Percentiles rank a stretch among this genome's conserved stretches.
phyloP scores from a whole-genome alignment of 37 sponge, comb jelly and placozoan species.

The Agelas oroides region DNA sequence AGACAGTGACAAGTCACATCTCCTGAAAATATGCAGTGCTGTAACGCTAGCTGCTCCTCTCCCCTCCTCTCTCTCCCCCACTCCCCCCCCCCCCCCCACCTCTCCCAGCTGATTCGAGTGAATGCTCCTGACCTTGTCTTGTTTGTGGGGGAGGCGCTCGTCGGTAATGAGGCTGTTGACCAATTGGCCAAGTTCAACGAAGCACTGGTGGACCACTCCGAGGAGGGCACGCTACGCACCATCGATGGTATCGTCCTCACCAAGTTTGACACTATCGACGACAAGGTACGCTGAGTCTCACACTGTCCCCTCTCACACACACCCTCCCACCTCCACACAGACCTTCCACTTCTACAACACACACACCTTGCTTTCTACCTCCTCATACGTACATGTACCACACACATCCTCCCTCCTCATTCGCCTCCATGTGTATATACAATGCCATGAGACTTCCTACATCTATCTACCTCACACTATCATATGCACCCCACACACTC shows the following conservation, averaged over 20 bases:
- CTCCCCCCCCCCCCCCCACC: constrained; percentile 2
- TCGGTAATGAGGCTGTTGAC: constrained; percentile 98
- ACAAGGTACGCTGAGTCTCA: constrained; percentile 85
- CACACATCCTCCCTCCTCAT: no score
- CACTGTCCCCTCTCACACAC: background rate
- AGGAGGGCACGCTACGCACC: constrained; percentile 55
- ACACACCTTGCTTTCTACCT: background rate
- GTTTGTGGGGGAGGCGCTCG: constrained; percentile 98
- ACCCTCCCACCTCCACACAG: background rate
- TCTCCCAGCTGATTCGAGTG: constrained; percentile 76
- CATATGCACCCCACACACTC: no score
- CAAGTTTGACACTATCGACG: constrained; percentile 98
- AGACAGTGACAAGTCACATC: no score
- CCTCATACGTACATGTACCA: no score
- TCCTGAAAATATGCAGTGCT: no score
- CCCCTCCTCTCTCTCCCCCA: background rate
- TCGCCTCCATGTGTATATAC: no score
- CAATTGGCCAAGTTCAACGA: constrained; percentile 95
- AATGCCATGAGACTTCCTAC: no score
- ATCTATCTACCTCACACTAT: no score
- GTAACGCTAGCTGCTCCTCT: background rate
- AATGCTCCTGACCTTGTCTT: constrained; percentile 92
- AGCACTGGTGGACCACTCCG: constrained; percentile 85
- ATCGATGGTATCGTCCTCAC: constrained; percentile 98
- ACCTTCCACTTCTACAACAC: background rate